Base-by-base conservation (phyloP, 2,888 invertebrate species). In the Anthophora plumipes region DNA sequence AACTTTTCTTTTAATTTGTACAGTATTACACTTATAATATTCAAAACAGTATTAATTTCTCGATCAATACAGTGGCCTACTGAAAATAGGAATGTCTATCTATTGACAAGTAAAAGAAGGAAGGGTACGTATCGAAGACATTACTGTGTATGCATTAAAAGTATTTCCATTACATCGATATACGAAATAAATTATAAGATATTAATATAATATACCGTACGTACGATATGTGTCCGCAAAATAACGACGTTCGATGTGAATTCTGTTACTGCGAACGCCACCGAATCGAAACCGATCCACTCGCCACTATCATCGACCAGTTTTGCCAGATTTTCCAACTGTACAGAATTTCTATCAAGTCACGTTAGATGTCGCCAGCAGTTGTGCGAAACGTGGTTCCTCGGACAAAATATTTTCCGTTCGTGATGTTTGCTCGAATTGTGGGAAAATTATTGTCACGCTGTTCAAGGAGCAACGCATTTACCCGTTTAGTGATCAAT, bases 81-180 rank as follows among this genome's bases (percentile, higher is more conserved):
- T 14, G 25, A 55, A 17, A 14, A 25, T 22, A 20, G 64, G 37
- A 59, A 41, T 57, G 52, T 39, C 20, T 11, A 43, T 55, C 55
- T 63, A n/a, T 63, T 54, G 60, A 77, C 20, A 48, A 57, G 20
- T 39, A 20, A 61, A 78, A 79, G 63, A 79, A 54, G 39, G 41
- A 67, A n/a, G 22, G 9, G 39, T 74, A 71, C 68, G 77, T 79
- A 79, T 84, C 84, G 77, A 84, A 74, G 84, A 67, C 73, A 71
- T 91, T 91, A 91, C 90, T 90, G 90, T 88, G 80, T n/a, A n/a
- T n/a, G n/a, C n/a, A n/a, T n/a, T n/a, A n/a, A n/a, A 31, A 4
- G 87, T 89, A 91, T 91, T 91, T 91, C 90, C 91, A 91, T 91
- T 91, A 91, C 87, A 90, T 88, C 85, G 86, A 87, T 37, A 90